A percentile compares a stretch with the other conserved stretches of the same genome.
Evolutionary conservation across 1,140 invertebrate genomes (phyloP).

Genomic region (Cotesia glomerata): DNA sequence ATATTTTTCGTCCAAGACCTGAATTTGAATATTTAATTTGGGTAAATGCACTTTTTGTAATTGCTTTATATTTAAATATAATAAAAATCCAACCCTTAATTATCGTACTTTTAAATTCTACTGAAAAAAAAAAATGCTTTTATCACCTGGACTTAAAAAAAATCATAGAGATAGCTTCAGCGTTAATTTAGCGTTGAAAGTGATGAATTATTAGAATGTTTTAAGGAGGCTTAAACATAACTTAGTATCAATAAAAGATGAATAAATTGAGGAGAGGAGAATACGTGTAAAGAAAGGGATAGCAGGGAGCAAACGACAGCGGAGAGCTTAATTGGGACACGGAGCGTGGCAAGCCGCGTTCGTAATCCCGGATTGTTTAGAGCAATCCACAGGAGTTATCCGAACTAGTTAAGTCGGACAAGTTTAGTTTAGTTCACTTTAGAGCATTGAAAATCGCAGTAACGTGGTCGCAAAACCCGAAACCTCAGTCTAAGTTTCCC

Average conservation of each 20-base stretch:
- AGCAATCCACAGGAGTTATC: conserved; percentile 36
- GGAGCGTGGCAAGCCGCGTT: conserved; percentile 39
- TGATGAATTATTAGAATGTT: no score
- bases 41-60: no score
- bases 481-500: conserved; percentile 1
- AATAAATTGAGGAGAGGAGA: background rate
- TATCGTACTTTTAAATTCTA: no score
- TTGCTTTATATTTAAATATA: no score
- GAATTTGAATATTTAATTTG: no score
- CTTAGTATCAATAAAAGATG: no score
- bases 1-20: background rate
- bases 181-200: no score
- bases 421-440: conserved; percentile 36
- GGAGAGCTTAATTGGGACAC: conserved; percentile 45
- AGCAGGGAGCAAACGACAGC: conserved; percentile 24
- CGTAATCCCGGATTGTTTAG: conserved; percentile 47
- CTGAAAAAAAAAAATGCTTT: no score
- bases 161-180: no score
- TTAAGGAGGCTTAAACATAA: no score
- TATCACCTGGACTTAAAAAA: no score
- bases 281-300: background rate
- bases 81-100: no score
- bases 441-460: conserved; percentile 37
- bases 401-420: conserved; percentile 45
- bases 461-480: conserved; percentile 25